These are phyloP conservation scores for Motacilla tschutschensis DNA, from an alignment of 2,113 vertebrate genomes.

Conservation along the genomic window DNA sequence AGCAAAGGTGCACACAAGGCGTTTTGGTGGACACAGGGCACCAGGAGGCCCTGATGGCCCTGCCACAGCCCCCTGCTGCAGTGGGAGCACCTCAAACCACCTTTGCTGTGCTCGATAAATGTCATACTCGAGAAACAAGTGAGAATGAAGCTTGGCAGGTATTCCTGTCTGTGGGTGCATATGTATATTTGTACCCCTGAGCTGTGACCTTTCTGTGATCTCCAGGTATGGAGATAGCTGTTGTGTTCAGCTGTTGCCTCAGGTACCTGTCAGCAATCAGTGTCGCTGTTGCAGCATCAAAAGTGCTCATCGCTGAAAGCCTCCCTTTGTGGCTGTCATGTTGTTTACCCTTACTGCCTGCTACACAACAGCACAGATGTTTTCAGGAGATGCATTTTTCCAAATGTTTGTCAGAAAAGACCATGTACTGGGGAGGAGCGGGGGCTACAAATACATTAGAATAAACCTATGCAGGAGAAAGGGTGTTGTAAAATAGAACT, in stretches of 20 bases:
- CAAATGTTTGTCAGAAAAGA: background rate
- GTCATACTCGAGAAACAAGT: background rate
- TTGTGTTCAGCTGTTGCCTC: background rate
- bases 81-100: rapidly evolving
- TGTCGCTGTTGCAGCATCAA: background rate
- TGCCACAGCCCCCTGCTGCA: background rate
- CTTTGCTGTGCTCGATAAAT: background rate
- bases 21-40: background rate
- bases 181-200: background rate
- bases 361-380: background rate
- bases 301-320: background rate
- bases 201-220: background rate
- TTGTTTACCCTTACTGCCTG: background rate
- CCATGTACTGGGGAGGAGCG: background rate
- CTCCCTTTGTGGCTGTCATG: background rate
- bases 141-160: background rate
- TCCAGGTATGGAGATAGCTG: background rate
- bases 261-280: background rate
- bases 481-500: background rate
- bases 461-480: background rate
- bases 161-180: background rate
- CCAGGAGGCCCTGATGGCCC: background rate
- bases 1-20: background rate
- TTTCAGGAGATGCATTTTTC: background rate
- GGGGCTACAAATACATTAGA: background rate